Percentiles rank a stretch among this genome's conserved stretches.
Evolutionary conservation across 2,888 invertebrate genomes (phyloP).

Genomic region (Pristionchus arcanus): DNA sequence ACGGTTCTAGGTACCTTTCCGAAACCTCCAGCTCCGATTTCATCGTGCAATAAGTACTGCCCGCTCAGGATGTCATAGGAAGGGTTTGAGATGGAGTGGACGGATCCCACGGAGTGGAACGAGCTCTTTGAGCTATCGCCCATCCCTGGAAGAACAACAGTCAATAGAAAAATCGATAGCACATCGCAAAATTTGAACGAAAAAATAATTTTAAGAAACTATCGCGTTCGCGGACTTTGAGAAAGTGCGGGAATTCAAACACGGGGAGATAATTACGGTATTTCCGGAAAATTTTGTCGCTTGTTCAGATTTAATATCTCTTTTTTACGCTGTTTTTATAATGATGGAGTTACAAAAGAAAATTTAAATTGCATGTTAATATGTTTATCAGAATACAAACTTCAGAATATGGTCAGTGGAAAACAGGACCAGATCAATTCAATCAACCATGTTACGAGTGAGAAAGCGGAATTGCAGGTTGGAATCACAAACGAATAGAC

Average conservation of each 20-base stretch:
- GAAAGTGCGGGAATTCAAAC: slow-evolving; percentile 7
- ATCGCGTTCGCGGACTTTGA: not conserved
- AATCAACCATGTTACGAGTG: slow-evolving; percentile 12
- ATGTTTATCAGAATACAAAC: not conserved
- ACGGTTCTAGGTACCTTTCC: slow-evolving; percentile 83
- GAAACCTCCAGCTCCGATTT: slow-evolving; percentile 84
- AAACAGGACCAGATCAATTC: slow-evolving; percentile 29
- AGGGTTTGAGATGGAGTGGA: not conserved
- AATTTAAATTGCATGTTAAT: not conserved
- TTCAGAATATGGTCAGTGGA: not conserved
- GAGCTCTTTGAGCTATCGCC: slow-evolving; percentile 52
- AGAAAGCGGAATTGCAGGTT: not conserved
- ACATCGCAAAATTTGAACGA: not conserved
- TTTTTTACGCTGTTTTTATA: not conserved
- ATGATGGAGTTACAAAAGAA: not conserved
- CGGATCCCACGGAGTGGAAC: slow-evolving; percentile 46
- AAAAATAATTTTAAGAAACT: not conserved
- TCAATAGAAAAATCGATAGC: not conserved
- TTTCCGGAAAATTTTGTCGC: not conserved
- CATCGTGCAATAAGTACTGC: slow-evolving; percentile 70
- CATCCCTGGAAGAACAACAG: not conserved
- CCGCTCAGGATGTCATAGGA: slow-evolving; percentile 57
- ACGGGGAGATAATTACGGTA: not conserved
- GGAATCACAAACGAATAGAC: not conserved
- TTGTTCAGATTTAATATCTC: not conserved